Conservation (phyloP, 2,113 vertebrate genomes). For the Megaceryle maxima region DNA sequence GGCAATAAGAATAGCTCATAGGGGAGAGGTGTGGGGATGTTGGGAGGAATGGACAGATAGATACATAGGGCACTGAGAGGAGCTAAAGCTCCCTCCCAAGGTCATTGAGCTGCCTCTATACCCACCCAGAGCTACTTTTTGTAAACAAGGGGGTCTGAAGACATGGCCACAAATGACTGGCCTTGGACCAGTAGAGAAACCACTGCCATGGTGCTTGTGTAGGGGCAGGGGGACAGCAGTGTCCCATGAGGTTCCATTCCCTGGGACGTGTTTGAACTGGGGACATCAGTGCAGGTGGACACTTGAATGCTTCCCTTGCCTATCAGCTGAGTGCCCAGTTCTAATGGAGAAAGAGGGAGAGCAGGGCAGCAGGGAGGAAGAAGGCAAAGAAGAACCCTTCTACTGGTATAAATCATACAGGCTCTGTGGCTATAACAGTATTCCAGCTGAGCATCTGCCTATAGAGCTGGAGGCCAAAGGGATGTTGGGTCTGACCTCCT, state of each 20-base stretch:
- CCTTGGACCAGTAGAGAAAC: not conserved
- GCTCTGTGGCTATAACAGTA: not conserved
- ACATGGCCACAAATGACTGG: not conserved
- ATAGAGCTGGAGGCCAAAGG: not conserved
- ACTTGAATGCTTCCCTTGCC: not conserved
- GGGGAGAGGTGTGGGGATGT: accelerated
- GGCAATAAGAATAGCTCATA: not conserved
- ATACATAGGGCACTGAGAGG: not conserved
- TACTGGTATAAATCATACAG: not conserved
- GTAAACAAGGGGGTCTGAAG: not conserved
- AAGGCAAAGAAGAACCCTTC: not conserved
- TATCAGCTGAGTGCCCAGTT: not conserved
- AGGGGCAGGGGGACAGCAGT: not conserved
- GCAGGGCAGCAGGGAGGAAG: accelerated
- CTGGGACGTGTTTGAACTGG: not conserved
- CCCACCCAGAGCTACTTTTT: not conserved
- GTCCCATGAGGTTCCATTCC: not conserved
- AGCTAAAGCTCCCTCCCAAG: not conserved
- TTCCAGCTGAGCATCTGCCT: slow-evolving; percentile 24
- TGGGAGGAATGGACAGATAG: not conserved
- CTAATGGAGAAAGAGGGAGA: not conserved
- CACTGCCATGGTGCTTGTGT: accelerated
- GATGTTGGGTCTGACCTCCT: slow-evolving; percentile 15
- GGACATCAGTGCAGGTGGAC: accelerated
- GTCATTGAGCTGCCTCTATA: not conserved